Conservation (phyloP, 2,888 invertebrate species). For the Ophion ventricosus region DNA sequence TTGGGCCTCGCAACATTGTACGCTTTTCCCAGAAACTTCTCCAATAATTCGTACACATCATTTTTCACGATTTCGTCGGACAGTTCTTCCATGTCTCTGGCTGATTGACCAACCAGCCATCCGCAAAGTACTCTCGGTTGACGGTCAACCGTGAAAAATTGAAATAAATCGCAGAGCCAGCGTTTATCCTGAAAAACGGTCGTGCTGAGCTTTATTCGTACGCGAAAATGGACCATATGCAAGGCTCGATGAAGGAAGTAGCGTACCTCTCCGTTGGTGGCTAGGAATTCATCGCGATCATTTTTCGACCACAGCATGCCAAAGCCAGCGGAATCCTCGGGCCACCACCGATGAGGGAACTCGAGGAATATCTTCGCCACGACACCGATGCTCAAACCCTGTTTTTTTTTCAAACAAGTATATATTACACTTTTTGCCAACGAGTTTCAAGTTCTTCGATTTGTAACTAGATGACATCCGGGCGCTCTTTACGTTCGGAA, state of each 20-base stretch:
- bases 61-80: constrained; percentile 84
- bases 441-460: too few species aligned
- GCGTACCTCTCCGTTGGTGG: constrained; percentile 74
- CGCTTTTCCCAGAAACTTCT: constrained; percentile 84
- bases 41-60: constrained; percentile 84
- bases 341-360: constrained; percentile 89
- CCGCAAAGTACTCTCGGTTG: constrained; percentile 87
- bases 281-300: constrained; percentile 84
- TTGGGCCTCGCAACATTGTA: constrained; percentile 85
- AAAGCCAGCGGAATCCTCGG: constrained; percentile 83
- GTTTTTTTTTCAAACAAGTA: constrained; percentile 42
- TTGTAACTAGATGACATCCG: too few species aligned
- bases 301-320: constrained; percentile 85
- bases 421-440: neutral
- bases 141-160: constrained; percentile 87
- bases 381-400: constrained; percentile 87
- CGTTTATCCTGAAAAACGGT: constrained; percentile 78
- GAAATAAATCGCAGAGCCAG: constrained; percentile 88
- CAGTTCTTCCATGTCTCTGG: constrained; percentile 86
- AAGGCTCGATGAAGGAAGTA: neutral
- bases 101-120: constrained; percentile 88
- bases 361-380: constrained; percentile 89
- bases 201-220: neutral
- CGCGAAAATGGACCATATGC: neutral
- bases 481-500: too few species aligned